Evolutionary conservation across 2,113 vertebrate species (phyloP), one percentile per base, ranked within the genome.

Genomic region (Caracal caracal): DNA sequence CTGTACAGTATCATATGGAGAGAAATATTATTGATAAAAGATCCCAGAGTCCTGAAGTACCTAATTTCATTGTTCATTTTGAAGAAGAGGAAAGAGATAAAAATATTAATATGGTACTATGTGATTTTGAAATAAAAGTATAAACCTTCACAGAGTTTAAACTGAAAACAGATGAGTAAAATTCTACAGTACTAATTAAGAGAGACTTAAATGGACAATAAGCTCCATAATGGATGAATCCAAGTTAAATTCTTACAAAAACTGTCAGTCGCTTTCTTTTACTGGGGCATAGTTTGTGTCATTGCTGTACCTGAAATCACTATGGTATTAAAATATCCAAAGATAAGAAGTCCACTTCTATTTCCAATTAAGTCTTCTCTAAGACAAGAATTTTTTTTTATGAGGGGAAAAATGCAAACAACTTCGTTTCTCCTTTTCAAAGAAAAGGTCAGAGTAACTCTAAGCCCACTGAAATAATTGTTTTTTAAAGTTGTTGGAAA

Each of bases 401-500:
- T 66, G 65, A 96, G 65, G 70, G 59, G 4, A 51, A 82, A 94
- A 90, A 35, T 70, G 24, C 33, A 71, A 95, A 73, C 19, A 65
- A 63, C 59, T 59, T 95, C 49, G 79, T 85, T 95, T 87, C 80
- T n/a, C 30, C 37, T 37, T 95, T 95, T 93, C 85, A 70, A 76
- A 92, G 47, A 66, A 94, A 95, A 96, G 37, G 47, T 88, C 59
- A 96, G n/a, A 56, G 9, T 49, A 87, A 37, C 20, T 80, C 19
- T 88, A 70, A 82, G 22, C 37, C 71, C 84, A 63, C n/a, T 87
- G 20, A 94, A 82, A 80, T 56, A 84, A 53, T 10, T 73, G 5
- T 80, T 90, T 81, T 96, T 93, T 81, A 97, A 97, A 95, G 17
- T 76, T 95, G 47, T 47, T 88, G 19, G 16, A 85, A 97, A 90